Evolutionary conservation across 2,113 vertebrate genomes (phyloP).

Genomic region (Chunga burmeisteri): DNA sequence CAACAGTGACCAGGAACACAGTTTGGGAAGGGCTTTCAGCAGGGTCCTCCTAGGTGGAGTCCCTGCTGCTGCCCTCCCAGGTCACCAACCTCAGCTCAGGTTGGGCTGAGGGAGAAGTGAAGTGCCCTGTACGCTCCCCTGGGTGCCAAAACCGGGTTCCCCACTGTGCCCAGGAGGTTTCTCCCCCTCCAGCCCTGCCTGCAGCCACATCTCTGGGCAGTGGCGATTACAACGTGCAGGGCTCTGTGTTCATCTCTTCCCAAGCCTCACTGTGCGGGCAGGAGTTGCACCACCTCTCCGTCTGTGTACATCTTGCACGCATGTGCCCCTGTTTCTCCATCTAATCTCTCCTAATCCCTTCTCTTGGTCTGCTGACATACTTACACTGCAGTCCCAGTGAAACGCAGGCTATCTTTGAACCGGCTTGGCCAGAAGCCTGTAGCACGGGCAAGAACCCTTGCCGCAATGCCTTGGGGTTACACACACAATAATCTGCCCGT

Average conservation of each 20-base stretch:
- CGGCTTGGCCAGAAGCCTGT: background rate
- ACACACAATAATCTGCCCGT: rapidly evolving
- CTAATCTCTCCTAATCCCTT: background rate
- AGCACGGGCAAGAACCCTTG: too few species aligned
- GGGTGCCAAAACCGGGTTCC: background rate
- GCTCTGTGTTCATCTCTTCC: background rate
- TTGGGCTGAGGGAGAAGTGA: background rate
- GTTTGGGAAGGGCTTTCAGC: background rate
- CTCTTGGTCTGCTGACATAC: background rate
- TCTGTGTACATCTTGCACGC: background rate
- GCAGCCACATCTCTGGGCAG: background rate
- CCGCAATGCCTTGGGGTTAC: background rate
- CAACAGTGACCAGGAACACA: background rate
- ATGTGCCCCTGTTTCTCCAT: background rate
- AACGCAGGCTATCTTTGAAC: background rate
- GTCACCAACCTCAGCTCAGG: background rate
- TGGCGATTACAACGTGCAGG: rapidly evolving
- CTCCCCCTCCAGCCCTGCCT: background rate
- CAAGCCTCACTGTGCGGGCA: background rate
- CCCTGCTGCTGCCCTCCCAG: background rate
- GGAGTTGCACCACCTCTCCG: background rate
- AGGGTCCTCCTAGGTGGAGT: background rate
- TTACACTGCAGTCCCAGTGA: too few species aligned
- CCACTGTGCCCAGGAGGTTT: background rate
- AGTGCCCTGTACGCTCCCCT: background rate